These are phyloP conservation scores for Orchesella cincta DNA, from an alignment of 1,140 invertebrate genomes.

Conservation along the genomic window DNA sequence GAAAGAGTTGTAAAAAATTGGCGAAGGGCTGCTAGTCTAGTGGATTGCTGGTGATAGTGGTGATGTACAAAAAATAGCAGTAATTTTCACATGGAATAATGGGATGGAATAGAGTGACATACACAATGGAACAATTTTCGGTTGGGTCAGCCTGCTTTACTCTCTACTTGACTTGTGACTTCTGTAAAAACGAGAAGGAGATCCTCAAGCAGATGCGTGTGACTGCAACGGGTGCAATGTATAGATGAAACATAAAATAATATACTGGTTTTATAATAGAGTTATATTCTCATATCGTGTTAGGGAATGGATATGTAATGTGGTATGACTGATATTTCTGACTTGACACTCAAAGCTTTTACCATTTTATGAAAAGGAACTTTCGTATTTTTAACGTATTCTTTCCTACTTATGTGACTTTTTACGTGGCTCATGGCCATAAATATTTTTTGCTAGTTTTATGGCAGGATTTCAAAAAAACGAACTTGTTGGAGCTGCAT, in stretches of 20 bases:
- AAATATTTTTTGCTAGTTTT: constrained; percentile 18
- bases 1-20: constrained; percentile 38
- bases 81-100: constrained; percentile 44
- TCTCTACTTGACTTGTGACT: constrained; percentile 17
- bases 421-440: constrained; percentile 9
- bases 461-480: constrained; percentile 20
- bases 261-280: neutral
- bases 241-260: neutral
- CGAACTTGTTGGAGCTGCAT: neutral
- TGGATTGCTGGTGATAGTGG: constrained; percentile 26
- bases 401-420: constrained; percentile 6
- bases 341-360: neutral
- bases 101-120: constrained; percentile 34
- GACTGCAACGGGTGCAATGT: neutral
- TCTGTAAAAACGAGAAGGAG: neutral
- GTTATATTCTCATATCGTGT: neutral
- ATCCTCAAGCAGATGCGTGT: constrained; percentile 8
- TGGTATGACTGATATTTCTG: neutral
- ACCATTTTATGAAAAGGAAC: neutral
- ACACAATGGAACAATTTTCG: constrained; percentile 39
- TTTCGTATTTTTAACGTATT: constrained; percentile 12
- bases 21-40: constrained; percentile 28
- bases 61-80: constrained; percentile 33
- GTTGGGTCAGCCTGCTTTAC: constrained; percentile 19
- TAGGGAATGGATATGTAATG: neutral